Evolutionary conservation across 2,888 invertebrate species (phyloP), one percentile per base, ranked within the genome.

Genomic region (Melangyna quadrimaculata): DNA sequence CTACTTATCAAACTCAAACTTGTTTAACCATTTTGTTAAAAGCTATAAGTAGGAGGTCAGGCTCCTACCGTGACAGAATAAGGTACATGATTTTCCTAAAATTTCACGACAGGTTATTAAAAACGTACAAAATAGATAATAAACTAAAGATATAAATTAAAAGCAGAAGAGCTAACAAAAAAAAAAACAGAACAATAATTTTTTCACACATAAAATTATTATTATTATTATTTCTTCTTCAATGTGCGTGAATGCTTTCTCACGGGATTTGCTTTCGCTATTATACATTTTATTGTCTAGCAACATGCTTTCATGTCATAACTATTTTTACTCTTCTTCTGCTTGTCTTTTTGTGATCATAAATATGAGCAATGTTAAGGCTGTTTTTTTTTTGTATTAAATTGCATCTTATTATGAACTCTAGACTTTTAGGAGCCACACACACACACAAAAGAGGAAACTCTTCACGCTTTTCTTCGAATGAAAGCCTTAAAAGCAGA

Each of bases 181-280:
- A 45, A 61, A 51, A 45, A 45, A 55, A 73, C 69, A n/a, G 24
- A 29, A 43, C 27, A 27, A 45, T 45, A 7, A 65, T 45, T 65
- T 14, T 45, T 83, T 83, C 83, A 78, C 83, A 83, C 84, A 79
- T 84, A 84, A 79, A 84, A 84, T 84, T 79, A 75, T 70, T 65
- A 35, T 17, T 22, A 55, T 51, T 24, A 8, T 48, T 22, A 4
- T 48, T 17, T 59, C 14, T 10, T 17, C 70, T 74, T 71, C 9
- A 65, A 22, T 19, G 84, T 79, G 84, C 84, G 75, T 84, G 80
- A 72, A 80, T 80, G 79, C 84, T 84, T 84, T 84, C 84, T 71
- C 75, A 79, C 73, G 70, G 70, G 59, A 65, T 45, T 65, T 70
- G 79, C 74, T 84, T 84, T 84, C 83, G 83, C 65, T 65, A 45